A percentile compares a stretch with the other conserved stretches of the same genome.
Conservation (phyloP, 2,888 invertebrate species). For the Drosophila putrida region DNA sequence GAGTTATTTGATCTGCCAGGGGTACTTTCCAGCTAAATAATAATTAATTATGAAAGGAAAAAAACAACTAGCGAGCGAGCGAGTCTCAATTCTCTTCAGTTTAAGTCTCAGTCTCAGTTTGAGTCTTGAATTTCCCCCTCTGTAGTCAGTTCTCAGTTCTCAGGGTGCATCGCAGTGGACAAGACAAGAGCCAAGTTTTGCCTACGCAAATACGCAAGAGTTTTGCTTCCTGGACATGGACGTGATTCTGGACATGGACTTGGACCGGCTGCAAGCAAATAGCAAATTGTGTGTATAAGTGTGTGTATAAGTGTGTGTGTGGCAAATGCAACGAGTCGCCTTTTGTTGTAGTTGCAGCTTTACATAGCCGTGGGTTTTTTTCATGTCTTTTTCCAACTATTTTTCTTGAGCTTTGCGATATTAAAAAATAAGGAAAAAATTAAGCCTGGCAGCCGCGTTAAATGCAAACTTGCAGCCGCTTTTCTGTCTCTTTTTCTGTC, state of each 20-base stretch:
- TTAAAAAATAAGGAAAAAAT: slow-evolving; percentile 74
- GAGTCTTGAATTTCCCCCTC: not conserved
- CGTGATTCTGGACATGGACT: slow-evolving; percentile 36
- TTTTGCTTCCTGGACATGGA: slow-evolving; percentile 72
- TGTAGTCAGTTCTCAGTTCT: not conserved
- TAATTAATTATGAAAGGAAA: slow-evolving; percentile 74
- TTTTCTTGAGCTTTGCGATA: slow-evolving; percentile 60
- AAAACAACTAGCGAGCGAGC: slow-evolving; percentile 47
- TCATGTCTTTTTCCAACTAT: slow-evolving; percentile 49
- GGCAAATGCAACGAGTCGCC: slow-evolving; percentile 48
- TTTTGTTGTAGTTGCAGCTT: slow-evolving; percentile 53
- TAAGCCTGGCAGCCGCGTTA: slow-evolving; percentile 82
- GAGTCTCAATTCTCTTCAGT: slow-evolving; percentile 37
- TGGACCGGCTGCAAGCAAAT: slow-evolving; percentile 40
- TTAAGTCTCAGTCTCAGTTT: not conserved
- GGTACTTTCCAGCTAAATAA: slow-evolving; percentile 75
- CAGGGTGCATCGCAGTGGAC: slow-evolving; percentile 31
- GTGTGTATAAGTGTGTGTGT: slow-evolving; percentile 41
- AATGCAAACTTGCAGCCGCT: slow-evolving; percentile 79
- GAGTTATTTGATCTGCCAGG: slow-evolving; percentile 63
- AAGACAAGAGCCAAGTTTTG: slow-evolving; percentile 76
- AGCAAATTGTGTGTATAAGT: slow-evolving; percentile 34
- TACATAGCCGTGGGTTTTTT: slow-evolving; percentile 77
- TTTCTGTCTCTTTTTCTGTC: slow-evolving; percentile 39
- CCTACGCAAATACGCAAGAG: slow-evolving; percentile 78